Conservation (phyloP, 2,797 vertebrate genomes). For the Netta rufina region DNA sequence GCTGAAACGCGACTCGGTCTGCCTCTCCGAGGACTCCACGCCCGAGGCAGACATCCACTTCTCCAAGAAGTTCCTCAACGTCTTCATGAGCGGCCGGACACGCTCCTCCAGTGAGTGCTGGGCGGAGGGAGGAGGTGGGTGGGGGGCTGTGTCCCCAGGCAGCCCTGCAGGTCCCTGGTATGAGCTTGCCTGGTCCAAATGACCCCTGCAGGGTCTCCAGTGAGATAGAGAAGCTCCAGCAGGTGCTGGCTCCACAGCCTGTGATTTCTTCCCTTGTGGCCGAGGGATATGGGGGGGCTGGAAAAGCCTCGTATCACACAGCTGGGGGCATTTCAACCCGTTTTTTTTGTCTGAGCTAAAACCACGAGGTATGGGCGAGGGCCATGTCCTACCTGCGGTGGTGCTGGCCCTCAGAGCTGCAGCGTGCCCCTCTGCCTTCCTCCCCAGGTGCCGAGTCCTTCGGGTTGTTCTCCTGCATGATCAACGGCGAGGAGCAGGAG, state of each 20-base stretch:
- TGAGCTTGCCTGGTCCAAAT: no score
- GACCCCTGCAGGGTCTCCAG: background rate
- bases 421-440: background rate
- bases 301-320: background rate
- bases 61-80: conserved; percentile 97
- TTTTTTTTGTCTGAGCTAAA: background rate
- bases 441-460: conserved; percentile 91
- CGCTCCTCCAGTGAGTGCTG: conserved; percentile 93
- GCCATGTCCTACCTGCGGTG: background rate
- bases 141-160: background rate
- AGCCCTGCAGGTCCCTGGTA: background rate
- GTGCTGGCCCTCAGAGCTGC: background rate
- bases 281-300: rapidly evolving
- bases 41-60: conserved; percentile 91
- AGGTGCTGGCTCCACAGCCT: background rate
- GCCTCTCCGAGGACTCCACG: conserved; percentile 92
- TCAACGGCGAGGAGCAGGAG: conserved; percentile 93
- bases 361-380: background rate
- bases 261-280: background rate
- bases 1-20: conserved; percentile 84
- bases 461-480: conserved; percentile 91
- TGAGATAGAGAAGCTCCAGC: background rate
- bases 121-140: background rate
- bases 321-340: background rate
- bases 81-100: conserved; percentile 95